Evolutionary conservation across 2,797 vertebrate genomes (phyloP), one percentile per base, ranked within the genome.

Genomic region (Rhinoraja longicauda): DNA sequence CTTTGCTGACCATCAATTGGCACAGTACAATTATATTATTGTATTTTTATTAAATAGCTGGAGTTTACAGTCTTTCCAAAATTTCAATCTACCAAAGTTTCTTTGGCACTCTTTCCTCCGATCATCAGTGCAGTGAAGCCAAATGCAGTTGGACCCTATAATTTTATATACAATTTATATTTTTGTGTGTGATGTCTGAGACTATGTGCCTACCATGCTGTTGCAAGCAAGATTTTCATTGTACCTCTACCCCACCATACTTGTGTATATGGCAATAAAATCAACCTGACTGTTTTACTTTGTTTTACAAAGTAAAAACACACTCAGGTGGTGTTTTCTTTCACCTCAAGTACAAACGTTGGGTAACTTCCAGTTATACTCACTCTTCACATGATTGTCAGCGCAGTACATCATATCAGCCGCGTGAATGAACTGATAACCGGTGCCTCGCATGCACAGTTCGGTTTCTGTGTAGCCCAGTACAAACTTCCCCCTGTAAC

Each of bases 391-490:
- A 0, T 96, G 95, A 78, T 93, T 95, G 90, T 96, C 95, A 0
- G 95, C 94, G 0, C 95, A 95, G 93, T 95, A 57, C 94, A 95
- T 95, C 94, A 94, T 19, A 92, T 95, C 95, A 0, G 95, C 95
- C 0, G n/a, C 67, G 0, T 96, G 95, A 93, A 95, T 90, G 93
- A 96, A 95, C 94, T 95, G 95, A 93, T 95, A 96, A 0, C 94
- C 94, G 0, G 95, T 94, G 0, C 94, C 95, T 0, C 2, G 79
- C 57, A 82, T 93, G 93, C 94, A 93, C 82, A 95, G 93, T 53
- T 96, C 95, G 0, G 19, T 72, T 19, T 95, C 95, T 0, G 94
- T 94, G 94, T 96, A 95, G 2, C 95, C 95, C 93, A 96, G 93
- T 9, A 95, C 77, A 78, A 94, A 75, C 72, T 93, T 93, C 19